Evolutionary conservation across 1,140 invertebrate genomes (phyloP), one percentile per base, ranked within the genome.

Genomic region (Nomia melanderi): DNA sequence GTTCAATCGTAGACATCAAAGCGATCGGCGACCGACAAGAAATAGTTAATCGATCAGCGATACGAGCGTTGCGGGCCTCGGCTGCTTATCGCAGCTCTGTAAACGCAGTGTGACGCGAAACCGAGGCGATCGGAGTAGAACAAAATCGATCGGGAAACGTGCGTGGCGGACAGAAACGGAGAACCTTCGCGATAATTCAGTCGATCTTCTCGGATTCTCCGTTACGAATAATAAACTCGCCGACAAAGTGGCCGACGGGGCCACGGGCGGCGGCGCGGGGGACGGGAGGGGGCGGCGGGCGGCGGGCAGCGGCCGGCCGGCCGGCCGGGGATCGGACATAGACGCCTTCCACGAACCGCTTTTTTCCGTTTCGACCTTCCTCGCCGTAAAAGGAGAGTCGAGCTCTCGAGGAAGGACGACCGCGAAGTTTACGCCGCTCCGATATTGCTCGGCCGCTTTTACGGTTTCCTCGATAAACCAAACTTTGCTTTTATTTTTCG

Each of bases 201-300:
- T 54, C 75, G 75, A 77, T 71, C 67, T 67, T 70, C 56, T 71
- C 75, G 59, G 62, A 77, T 77, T 71, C 75, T 71, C 75, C 66
- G 75, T 77, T 77, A 77, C 75, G 75, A 77, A 77, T 77, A 77
- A 77, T 77, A 77, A 77, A 77, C 66, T 77, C 27, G 75, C 75
- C 75, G 75, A 77, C 75, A 77, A 77, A 77, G 75, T 71, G 67
- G 75, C 75, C 66, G 75, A 50, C 74, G 47, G 17, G 7, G 4
- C 14, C 11, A 14, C 41, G 41, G 14, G 41, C 11, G 41, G 41
- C 41, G 17, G 17, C 5, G 20, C 20, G n/a, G 6, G 8, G n/a
- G 17, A 17, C 5, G 44, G 44, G 12, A 14, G 17, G 12, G 44
- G 44, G 17, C n/a, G 5, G 8, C 47, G 47, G n/a, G 41, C 41